A percentile compares a stretch with the other conserved stretches of the same genome.
phyloP scores from a whole-genome alignment of 2,797 vertebrate species.

The Strix occidentalis region DNA sequence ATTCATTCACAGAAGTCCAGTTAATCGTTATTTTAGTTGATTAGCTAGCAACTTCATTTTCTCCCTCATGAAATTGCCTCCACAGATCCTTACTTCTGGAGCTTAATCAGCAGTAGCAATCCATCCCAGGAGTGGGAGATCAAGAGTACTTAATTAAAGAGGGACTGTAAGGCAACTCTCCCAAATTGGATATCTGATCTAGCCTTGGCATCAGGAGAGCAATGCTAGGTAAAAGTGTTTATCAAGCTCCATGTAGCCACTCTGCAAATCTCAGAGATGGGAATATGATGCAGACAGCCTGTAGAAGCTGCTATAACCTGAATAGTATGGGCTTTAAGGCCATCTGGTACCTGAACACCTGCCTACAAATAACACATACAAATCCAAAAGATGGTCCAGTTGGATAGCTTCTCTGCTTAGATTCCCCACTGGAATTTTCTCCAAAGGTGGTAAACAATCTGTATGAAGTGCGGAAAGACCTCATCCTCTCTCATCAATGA shows the following conservation, averaged over 20 bases:
- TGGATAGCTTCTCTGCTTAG: constrained; percentile 50
- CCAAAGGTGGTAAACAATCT: constrained; percentile 53
- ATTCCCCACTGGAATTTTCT: constrained; percentile 56
- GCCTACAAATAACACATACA: constrained; percentile 71
- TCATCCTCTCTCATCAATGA: constrained; percentile 7
- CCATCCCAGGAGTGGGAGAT: constrained; percentile 66
- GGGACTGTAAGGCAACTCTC: constrained; percentile 68
- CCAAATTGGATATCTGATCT: constrained; percentile 70
- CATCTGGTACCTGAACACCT: constrained; percentile 79
- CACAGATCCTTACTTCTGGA: constrained; percentile 64
- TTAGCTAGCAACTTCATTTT: constrained; percentile 58
- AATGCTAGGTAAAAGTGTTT: constrained; percentile 67
- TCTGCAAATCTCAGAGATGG: constrained; percentile 73
- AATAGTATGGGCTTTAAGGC: constrained; percentile 71
- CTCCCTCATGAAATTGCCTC: constrained; percentile 63
- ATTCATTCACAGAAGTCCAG: constrained; percentile 48
- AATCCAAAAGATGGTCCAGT: constrained; percentile 68
- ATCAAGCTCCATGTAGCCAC: constrained; percentile 63
- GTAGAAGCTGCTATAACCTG: constrained; percentile 70
- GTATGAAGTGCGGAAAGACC: constrained; percentile 39
- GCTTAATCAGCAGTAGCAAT: constrained; percentile 69
- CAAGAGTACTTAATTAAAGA: constrained; percentile 72
- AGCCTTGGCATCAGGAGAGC: constrained; percentile 68
- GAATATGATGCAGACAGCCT: constrained; percentile 68
- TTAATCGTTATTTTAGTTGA: constrained; percentile 54